Conservation (phyloP, 2,113 vertebrate species). For the Tinamus guttatus region DNA sequence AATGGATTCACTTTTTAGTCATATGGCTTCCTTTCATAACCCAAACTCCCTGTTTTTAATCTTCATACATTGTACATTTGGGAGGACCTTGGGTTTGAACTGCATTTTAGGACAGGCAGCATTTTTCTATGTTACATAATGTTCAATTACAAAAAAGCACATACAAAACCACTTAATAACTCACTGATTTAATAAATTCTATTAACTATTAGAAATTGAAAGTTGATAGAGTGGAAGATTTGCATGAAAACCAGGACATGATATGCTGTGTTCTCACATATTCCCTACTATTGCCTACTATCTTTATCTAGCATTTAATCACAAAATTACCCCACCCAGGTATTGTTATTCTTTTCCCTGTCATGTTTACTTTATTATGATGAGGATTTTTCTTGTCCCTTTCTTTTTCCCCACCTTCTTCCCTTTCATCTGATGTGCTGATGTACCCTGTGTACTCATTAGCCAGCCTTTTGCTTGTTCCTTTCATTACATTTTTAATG, state of each 20-base stretch:
- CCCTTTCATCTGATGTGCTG: not conserved
- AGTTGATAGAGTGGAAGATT: not conserved
- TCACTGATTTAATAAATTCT: not conserved
- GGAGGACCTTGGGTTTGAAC: slow-evolving; percentile 45
- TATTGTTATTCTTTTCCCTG: not conserved
- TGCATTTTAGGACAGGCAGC: not conserved
- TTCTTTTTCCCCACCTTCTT: not conserved
- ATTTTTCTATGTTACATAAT: not conserved
- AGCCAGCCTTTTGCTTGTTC: not conserved
- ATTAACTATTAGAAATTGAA: not conserved
- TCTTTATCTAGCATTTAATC: not conserved
- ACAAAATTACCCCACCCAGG: not conserved
- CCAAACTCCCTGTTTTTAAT: slow-evolving; percentile 52
- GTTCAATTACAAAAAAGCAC: not conserved
- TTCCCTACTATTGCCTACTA: not conserved
- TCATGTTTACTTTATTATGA: not conserved
- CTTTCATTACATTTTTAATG: not conserved
- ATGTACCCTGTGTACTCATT: not conserved
- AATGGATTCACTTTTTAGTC: slow-evolving; percentile 74
- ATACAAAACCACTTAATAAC: not conserved
- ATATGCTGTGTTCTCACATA: not conserved
- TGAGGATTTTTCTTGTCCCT: not conserved
- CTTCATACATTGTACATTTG: slow-evolving; percentile 4
- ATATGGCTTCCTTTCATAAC: slow-evolving; percentile 65
- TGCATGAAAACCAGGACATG: not conserved